These are phyloP conservation scores for Narcine bancroftii DNA, from an alignment of 2,113 vertebrate genomes.

Conservation along the genomic window DNA sequence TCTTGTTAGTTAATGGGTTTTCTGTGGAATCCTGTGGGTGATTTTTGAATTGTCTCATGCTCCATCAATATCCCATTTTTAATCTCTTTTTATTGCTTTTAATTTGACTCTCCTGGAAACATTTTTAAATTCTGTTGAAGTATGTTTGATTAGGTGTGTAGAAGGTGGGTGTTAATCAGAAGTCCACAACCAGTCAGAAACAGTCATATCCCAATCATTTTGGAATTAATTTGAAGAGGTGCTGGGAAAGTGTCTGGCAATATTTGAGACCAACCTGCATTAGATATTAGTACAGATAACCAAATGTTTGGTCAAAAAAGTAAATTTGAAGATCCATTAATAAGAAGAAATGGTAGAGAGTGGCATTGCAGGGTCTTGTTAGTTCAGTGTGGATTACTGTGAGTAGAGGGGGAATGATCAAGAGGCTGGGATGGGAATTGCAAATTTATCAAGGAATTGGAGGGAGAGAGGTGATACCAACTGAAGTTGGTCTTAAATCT, in stretches of 20 bases:
- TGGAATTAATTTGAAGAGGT: background rate
- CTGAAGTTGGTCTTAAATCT: background rate
- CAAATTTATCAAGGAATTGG: no score
- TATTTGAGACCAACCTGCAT: no score
- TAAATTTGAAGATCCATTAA: no score
- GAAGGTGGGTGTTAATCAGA: background rate
- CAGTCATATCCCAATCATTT: background rate
- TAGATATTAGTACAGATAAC: no score
- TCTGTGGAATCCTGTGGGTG: background rate
- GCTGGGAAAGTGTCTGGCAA: background rate
- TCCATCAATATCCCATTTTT: background rate
- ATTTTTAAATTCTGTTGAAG: background rate
- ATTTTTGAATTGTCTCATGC: background rate
- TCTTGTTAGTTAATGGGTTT: background rate
- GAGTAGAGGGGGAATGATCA: no score
- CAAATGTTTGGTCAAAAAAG: no score
- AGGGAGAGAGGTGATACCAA: background rate
- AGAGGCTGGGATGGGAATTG: no score
- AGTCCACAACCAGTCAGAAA: background rate
- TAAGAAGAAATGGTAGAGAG: no score
- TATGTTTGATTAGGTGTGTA: background rate
- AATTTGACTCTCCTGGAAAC: background rate
- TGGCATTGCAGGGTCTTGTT: no score
- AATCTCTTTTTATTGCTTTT: background rate
- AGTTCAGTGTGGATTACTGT: no score